Percentiles rank a stretch among this genome's conserved stretches.
These are phyloP conservation scores for Pseudomyrmex concolor DNA, from an alignment of 1,140 invertebrate species.

Conservation along the genomic window DNA sequence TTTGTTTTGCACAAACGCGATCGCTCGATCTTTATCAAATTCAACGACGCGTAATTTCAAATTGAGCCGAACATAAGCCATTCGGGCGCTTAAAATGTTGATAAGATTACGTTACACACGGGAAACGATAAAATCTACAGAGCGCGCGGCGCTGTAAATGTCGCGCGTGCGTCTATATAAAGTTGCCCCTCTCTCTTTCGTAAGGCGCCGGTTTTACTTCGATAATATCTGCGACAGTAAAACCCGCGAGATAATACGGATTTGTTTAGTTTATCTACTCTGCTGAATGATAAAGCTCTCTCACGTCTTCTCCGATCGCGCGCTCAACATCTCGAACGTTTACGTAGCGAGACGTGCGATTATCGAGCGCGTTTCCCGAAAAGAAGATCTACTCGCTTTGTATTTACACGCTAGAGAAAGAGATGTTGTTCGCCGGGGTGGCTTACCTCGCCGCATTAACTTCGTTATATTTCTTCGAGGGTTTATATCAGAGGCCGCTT, in stretches of 20 bases:
- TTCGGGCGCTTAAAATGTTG: slow-evolving; percentile 23
- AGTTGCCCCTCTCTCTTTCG: not conserved
- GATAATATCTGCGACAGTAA: slow-evolving; percentile 37
- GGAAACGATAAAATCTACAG: slow-evolving; percentile 31
- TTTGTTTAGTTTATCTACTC: slow-evolving; percentile 30
- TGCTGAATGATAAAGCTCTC: too few relatives aligned
- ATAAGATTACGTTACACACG: slow-evolving; percentile 34
- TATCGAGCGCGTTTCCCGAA: not conserved
- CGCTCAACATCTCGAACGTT: not conserved
- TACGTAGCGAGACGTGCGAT: not conserved
- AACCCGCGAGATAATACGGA: slow-evolving; percentile 28
- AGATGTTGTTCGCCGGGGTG: not conserved
- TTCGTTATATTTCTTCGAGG: slow-evolving; percentile 55
- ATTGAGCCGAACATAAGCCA: slow-evolving; percentile 11
- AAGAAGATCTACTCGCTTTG: not conserved
- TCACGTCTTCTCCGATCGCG: not conserved
- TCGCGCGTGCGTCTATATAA: slow-evolving; percentile 41
- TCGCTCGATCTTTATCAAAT: slow-evolving; percentile 4
- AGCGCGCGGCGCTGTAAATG: slow-evolving; percentile 39
- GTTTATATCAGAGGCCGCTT: slow-evolving; percentile 29
- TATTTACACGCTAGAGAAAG: slow-evolving; percentile 2
- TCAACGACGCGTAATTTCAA: slow-evolving; percentile 8
- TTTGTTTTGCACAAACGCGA: too few relatives aligned
- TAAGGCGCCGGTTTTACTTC: slow-evolving; percentile 35
- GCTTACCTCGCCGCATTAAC: slow-evolving; percentile 39